Evolutionary conservation across 1,140 invertebrate species (phyloP), one percentile per base, ranked within the genome.

Genomic region (Theocolax elegans): DNA sequence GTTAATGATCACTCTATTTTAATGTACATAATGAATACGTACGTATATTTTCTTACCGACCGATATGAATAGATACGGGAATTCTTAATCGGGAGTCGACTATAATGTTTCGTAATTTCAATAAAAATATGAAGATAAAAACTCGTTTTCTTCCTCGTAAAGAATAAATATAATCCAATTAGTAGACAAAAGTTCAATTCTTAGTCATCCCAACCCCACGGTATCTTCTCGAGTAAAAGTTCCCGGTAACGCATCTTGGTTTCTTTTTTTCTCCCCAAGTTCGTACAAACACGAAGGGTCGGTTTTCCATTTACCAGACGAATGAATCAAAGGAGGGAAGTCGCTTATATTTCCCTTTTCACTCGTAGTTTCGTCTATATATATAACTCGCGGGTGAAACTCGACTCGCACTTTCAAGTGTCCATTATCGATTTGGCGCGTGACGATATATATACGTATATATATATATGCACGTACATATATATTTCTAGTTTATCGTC

Each of bases 331-430:
- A 35, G 10, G 10, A 35, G 31, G 31, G 10, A 35, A 35, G 10
- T 35, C 51, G n/a, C 23, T 27, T 54, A 10, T 44, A 4, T 54
- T 17, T 51, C 6, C 21, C 3, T 27, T 56, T 46, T 40, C 4
- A 25, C 6, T 31, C 10, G 10, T 35, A 6, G 4, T 35, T 35
- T 35, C 3, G 21, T 15, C 27, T 51, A 25, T 51, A 13, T 19
- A 56, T 17, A 42, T 59, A 31, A 17, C 42, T 48, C 38, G 17
- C 23, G 53, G 40, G 13, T 9, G 29, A 67, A 58, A 38, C 42
- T 58, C 53, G 13, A 60, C n/a, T 62, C n/a, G 29, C 21, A 51
- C 58, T 62, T 62, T 62, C 40, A 42, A 53, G 27, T 62, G 15
- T 19, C 25, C 21, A 53, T 54, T 29, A 69, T 69, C 46, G 35